phyloP scores from a whole-genome alignment of 2,113 vertebrate species.

The Turdus rufiventris region DNA sequence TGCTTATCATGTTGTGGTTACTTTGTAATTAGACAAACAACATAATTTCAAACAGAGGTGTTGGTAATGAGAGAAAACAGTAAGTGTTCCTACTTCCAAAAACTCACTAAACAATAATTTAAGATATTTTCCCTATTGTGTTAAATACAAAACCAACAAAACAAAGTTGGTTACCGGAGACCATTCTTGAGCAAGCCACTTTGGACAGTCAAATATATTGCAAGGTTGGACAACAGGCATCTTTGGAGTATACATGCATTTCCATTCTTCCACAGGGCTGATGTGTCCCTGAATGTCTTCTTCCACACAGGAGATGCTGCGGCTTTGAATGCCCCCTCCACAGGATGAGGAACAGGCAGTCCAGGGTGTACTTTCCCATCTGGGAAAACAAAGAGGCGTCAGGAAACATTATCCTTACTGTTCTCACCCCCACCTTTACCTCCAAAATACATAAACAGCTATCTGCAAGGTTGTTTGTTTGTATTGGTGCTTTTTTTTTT shows the following conservation, averaged over 20 bases:
- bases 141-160: neutral
- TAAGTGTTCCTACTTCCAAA: neutral
- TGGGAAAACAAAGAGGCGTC: conserved; percentile 55
- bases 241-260: conserved; percentile 94
- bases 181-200: conserved; percentile 97
- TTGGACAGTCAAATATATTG: conserved; percentile 94
- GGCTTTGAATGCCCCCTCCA: conserved; percentile 92
- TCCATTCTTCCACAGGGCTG: conserved; percentile 92
- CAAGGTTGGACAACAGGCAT: conserved; percentile 88
- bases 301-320: conserved; percentile 92
- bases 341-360: conserved; percentile 95
- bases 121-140: neutral
- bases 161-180: conserved; percentile 82
- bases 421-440: fast-evolving
- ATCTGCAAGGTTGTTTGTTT: neutral
- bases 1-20: neutral
- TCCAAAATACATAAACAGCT: neutral
- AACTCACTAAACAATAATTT: neutral
- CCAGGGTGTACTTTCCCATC: conserved; percentile 97
- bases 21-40: neutral
- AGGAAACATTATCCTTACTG: neutral
- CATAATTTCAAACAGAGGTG: neutral
- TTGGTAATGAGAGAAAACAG: neutral
- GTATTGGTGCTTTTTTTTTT: neutral
- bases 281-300: conserved; percentile 94